Evolutionary conservation across 2,888 invertebrate genomes (phyloP).

Genomic region (Tipula unca): DNA sequence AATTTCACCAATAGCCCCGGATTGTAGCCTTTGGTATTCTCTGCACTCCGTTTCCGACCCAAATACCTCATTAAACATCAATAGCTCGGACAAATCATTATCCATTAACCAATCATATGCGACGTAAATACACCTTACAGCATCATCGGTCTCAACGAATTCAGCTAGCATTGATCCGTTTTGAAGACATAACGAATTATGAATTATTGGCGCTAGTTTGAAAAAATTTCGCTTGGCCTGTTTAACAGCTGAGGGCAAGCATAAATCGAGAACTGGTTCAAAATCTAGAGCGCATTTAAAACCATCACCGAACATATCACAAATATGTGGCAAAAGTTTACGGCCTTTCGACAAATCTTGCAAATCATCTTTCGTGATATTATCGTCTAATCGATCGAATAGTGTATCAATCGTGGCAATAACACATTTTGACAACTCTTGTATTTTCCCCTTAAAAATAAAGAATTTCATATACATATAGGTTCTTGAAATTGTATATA

Average conservation of each 20-base stretch:
- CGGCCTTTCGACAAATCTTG: neutral
- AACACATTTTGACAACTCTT: neutral
- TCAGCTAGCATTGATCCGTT: neutral
- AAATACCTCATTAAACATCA: neutral
- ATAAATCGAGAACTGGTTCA: neutral
- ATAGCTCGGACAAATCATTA: neutral
- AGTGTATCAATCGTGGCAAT: neutral
- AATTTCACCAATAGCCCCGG: neutral
- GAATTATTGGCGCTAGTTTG: neutral
- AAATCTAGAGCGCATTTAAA: neutral
- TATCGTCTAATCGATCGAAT: neutral
- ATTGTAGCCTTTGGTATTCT: neutral
- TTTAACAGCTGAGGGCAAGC: neutral
- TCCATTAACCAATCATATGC: neutral
- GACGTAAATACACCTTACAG: neutral
- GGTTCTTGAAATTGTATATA: neutral
- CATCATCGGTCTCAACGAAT: neutral
- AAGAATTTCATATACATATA: neutral
- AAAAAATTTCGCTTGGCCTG: neutral
- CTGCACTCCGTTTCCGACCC: neutral
- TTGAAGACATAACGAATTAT: neutral
- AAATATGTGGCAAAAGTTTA: neutral
- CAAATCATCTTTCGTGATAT: neutral
- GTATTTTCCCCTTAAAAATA: neutral
- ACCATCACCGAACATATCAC: neutral